Evolutionary conservation across 1,140 invertebrate genomes (phyloP).

Genomic region (Cotesia chilonis): DNA sequence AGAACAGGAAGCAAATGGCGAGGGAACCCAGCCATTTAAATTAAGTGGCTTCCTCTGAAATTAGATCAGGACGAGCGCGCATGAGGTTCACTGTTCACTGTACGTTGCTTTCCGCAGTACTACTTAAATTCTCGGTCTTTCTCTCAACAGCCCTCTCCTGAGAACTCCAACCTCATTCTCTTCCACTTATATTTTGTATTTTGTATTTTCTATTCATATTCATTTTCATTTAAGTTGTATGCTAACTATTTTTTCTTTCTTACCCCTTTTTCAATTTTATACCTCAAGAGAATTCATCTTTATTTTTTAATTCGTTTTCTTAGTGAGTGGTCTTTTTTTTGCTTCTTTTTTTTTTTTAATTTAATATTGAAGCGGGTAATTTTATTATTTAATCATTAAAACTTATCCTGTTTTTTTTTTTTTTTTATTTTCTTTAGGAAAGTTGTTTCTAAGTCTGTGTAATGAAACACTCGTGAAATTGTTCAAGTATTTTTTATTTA

Average conservation of each 20-base stretch:
- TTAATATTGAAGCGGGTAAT: no score
- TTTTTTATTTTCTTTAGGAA: no score
- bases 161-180: constrained; percentile 8
- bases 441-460: no score
- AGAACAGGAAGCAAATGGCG: constrained; percentile 17
- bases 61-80: constrained; percentile 53
- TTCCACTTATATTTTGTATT: background rate
- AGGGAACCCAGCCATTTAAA: constrained; percentile 57
- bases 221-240: constrained; percentile 15
- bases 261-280: no score
- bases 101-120: constrained; percentile 16
- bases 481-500: no score
- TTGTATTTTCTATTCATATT: constrained; percentile 16
- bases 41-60: constrained; percentile 62
- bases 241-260: background rate
- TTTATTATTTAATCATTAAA: no score
- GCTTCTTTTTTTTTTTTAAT: no score
- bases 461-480: no score
- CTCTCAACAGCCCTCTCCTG: constrained; percentile 7
- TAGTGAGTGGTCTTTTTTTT: no score
- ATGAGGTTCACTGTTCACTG: constrained; percentile 20
- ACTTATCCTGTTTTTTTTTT: no score
- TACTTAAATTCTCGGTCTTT: background rate
- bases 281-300: no score
- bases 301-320: no score